Evolutionary conservation across 64 coral and sea anemone genomes (phyloP), one percentile per base, ranked within the genome.

Genomic region (Acropora tenuis): DNA sequence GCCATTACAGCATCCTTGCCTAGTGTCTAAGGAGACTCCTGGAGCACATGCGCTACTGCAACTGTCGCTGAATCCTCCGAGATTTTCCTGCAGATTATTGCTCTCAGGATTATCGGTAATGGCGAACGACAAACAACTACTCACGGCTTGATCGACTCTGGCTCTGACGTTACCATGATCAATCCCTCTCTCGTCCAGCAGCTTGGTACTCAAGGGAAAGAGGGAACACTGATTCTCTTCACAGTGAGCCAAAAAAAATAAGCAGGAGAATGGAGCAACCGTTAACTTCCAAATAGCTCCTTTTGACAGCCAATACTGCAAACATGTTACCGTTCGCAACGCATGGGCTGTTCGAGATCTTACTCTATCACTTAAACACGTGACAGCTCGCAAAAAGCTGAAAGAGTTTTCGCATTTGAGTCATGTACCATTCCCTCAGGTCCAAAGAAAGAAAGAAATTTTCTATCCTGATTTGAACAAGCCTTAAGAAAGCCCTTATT

Each of bases 381-480:
- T 53, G 68, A 41, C 48, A 50, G 72, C 78, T 48, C 57, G 16
- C 15, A 78, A 53, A 4, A 76, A 65, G 18, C 8, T 53, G 42
- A 15, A 76, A 3, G 75, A 67, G 53, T 89, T 75, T 74, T 52
- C 75, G 78, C 87, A 89, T 60, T 75, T 89, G 47, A 50, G 43
- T 43, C 74, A 89, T 78, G 75, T 89, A 43, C 8, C 57, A 42
- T 89, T 89, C 47, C 87, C 87, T 66, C 58, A 89, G 6, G 87
- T 89, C 5, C 55, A 79, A 41, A 89, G 75, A 78, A 89, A 89
- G 18, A 30, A 30, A 30, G 30, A 30, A 30, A 30, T 30, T 89
- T 43, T 89, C 87, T 48, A 60, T 89, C 43, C 74, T 89, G 17
- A 75, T 89, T 49, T 74, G 75, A n/a, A 89, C 87, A 43, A 88